Evolutionary conservation across 1,140 invertebrate genomes (phyloP), one percentile per base, ranked within the genome.

Genomic region (Mizuhopecten yessoensis): DNA sequence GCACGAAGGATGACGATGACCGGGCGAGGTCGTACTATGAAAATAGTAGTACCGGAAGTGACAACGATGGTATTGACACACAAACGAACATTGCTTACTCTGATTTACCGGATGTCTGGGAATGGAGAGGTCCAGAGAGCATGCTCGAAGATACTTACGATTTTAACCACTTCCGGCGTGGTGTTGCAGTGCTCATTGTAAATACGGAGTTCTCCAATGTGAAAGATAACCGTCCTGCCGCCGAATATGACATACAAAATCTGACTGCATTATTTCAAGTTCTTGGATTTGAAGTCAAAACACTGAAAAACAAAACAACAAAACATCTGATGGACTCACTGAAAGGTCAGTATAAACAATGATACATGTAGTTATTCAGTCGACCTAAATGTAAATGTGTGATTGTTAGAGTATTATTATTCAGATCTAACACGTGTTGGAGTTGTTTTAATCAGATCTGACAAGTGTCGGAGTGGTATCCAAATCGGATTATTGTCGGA

Each of bases 111-210:
- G n/a, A 75, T 9, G n/a, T 75, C 5, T 75, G 15, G 23, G 57
- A 75, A 29, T 29, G 57, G 57, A 75, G 57, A 75, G 11, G n/a
- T 5, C n/a, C n/a, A 75, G 0, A 17, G 23, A 75, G 5, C 11
- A 5, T 75, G 17, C 57, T 17, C 57, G n/a, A 75, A 1, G 57
- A 75, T 75, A 29, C n/a, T n/a, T 75, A 75, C 23, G 57, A 75
- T 29, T 75, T n/a, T 75, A 75, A 75, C 57, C 57, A 75, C n/a
- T 75, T 75, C n/a, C 57, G 57, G 57, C 57, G 57, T 29, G 57
- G 57, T 23, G 57, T 75, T 75, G 57, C 57, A 3, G 57, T 75
- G 5, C 57, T 75, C 1, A 75, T 75, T 29, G 57, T 75, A 9
- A 75, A 75, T 29, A 75, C 57, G 29, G 57, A 75, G n/a, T 75